phyloP scores from a whole-genome alignment of 2,797 vertebrate genomes.

The Fratercula arctica region DNA sequence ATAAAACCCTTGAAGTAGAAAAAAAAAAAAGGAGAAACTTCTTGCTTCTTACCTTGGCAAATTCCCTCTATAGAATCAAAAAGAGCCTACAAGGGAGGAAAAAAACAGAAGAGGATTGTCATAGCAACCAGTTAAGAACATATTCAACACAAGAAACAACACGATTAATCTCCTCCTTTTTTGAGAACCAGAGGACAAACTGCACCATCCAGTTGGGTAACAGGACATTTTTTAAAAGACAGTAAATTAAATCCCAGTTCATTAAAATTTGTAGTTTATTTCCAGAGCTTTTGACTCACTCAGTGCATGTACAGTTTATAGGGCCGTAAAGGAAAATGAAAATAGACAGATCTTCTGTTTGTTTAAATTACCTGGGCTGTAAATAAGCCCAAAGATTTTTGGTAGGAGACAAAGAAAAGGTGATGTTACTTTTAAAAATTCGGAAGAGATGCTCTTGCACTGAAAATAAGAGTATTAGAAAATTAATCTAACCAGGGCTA shows the following conservation, averaged over 20 bases:
- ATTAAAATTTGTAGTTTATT: not conserved
- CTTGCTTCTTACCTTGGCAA: conserved; percentile 49
- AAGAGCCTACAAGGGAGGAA: conserved; percentile 15
- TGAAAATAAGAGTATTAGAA: not conserved
- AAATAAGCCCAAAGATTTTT: not conserved
- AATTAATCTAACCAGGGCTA: not conserved
- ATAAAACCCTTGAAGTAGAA: conserved; percentile 9
- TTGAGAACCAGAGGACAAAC: conserved; percentile 40
- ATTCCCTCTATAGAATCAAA: conserved; percentile 61
- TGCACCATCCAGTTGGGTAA: conserved; percentile 3
- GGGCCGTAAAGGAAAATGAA: not conserved
- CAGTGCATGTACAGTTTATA: not conserved
- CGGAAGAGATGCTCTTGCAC: not conserved
- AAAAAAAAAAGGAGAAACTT: not conserved
- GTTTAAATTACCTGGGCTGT: not conserved
- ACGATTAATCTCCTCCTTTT: conserved; percentile 59
- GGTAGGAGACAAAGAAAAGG: not conserved
- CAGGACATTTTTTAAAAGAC: conserved; percentile 1
- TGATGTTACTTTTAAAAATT: not conserved
- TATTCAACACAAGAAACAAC: conserved; percentile 57
- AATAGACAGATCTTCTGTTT: not conserved
- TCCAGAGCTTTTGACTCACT: conserved; percentile 25
- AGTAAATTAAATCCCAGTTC: not conserved
- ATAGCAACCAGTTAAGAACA: conserved; percentile 73
- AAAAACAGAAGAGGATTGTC: conserved; percentile 59